phyloP scores from a whole-genome alignment of 2,113 vertebrate genomes.

The Brienomyrus longianalis region DNA sequence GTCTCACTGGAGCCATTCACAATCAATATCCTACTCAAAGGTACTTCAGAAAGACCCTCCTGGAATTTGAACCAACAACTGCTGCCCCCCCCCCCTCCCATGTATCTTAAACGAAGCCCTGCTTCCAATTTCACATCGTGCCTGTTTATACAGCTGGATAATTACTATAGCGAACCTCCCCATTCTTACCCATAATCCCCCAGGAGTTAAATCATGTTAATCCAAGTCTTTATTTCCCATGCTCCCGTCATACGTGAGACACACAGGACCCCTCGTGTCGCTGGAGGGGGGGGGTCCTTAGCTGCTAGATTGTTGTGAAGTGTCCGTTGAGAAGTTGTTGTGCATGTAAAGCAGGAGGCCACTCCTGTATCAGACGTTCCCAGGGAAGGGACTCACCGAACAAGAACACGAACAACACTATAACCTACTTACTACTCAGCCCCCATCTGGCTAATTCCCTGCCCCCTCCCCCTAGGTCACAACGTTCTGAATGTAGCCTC shows the following conservation, averaged over 20 bases:
- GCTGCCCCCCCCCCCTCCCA: neutral
- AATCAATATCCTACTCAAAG: neutral
- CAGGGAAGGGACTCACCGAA: neutral
- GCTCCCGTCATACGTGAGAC: neutral
- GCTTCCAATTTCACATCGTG: neutral
- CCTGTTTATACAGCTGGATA: neutral
- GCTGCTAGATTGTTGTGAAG: neutral
- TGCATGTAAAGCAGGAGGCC: neutral
- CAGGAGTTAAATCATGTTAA: neutral
- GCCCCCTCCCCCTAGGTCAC: neutral
- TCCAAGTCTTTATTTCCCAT: neutral
- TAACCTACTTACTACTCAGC: neutral
- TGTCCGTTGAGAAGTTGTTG: neutral
- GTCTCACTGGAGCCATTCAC: neutral
- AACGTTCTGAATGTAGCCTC: neutral
- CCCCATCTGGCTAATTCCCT: neutral
- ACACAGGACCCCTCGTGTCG: neutral
- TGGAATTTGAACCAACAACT: neutral
- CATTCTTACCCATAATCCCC: neutral
- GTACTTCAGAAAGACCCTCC: neutral
- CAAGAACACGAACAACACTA: neutral
- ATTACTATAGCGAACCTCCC: neutral
- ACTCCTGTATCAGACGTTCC: neutral
- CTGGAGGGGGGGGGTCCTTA: neutral
- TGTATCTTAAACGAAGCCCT: neutral